Percentiles rank a stretch among this genome's conserved stretches.
Evolutionary conservation across 2,797 vertebrate species (phyloP).

Genomic region (Acanthis flammea): DNA sequence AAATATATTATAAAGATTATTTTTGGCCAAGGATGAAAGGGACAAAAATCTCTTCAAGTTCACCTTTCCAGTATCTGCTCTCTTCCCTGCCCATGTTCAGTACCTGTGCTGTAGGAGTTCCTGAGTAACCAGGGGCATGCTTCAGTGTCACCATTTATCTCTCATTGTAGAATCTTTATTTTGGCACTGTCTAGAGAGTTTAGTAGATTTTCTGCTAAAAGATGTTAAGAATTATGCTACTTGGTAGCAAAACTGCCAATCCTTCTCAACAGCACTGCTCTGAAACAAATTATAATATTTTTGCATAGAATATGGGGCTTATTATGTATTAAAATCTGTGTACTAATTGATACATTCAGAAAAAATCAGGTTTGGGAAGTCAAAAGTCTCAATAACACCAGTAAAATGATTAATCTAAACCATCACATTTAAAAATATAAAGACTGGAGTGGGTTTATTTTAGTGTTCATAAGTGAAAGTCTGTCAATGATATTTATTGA

Average conservation of each 20-base stretch:
- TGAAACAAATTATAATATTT: background rate
- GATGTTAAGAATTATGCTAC: background rate
- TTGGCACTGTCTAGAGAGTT: background rate
- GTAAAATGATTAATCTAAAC: background rate
- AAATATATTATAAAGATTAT: background rate
- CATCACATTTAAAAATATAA: background rate
- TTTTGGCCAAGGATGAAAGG: background rate
- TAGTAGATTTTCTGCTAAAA: background rate
- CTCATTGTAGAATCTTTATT: background rate
- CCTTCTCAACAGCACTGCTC: background rate
- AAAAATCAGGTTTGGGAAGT: background rate
- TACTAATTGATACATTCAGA: background rate
- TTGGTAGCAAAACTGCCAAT: background rate
- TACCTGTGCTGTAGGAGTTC: fast-evolving
- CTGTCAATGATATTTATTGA: background rate
- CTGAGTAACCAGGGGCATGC: background rate
- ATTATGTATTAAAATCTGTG: background rate
- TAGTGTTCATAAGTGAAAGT: background rate
- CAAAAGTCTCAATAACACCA: background rate
- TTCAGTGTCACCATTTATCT: background rate
- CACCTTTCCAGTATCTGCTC: background rate
- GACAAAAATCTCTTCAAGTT: background rate
- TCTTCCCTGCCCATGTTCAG: background rate
- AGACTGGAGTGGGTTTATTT: background rate
- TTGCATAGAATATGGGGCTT: background rate